phyloP scores from a whole-genome alignment of 2,797 vertebrate species.

The Gymnopithys bicolor region DNA sequence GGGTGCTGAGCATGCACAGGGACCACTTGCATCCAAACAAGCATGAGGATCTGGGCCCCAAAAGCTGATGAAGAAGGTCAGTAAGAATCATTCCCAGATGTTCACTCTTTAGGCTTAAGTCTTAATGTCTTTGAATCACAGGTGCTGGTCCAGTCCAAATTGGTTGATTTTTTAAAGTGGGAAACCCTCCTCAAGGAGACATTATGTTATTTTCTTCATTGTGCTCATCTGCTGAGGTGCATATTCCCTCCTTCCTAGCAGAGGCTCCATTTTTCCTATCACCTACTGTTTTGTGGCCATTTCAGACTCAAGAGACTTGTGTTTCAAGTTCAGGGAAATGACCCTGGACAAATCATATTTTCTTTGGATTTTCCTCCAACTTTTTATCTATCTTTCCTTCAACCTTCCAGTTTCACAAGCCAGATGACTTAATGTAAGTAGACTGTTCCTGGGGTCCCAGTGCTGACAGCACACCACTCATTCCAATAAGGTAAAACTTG shows the following conservation, averaged over 20 bases:
- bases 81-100: neutral
- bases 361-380: neutral
- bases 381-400: neutral
- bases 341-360: neutral
- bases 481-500: neutral
- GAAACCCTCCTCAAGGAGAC: neutral
- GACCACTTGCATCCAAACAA: neutral
- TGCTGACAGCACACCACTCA: neutral
- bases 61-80: neutral
- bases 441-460: accelerated
- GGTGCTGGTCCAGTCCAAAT: neutral
- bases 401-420: accelerated
- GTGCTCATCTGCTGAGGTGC: neutral
- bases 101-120: neutral
- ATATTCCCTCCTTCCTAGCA: neutral
- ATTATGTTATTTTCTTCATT: neutral
- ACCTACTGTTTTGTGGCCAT: neutral
- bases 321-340: neutral
- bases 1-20: neutral
- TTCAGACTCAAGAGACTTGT: neutral
- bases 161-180: neutral
- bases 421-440: neutral
- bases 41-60: neutral
- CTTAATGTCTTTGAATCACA: neutral
- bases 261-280: neutral